Conservation (phyloP, 2,797 vertebrate species). For the Leptoclinus maculatus region DNA sequence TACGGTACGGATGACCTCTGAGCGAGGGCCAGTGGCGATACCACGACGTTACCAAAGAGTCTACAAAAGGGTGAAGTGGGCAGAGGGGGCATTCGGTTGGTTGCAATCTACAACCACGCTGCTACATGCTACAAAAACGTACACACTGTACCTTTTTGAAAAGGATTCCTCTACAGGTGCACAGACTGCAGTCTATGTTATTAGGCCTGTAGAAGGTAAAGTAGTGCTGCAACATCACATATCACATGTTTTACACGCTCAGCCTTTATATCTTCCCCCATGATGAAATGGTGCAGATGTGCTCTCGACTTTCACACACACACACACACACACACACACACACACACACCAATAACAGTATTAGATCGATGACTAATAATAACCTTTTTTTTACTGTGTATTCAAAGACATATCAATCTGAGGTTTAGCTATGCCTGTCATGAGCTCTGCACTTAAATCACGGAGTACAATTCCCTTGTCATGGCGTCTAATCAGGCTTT, state of each 20-base stretch:
- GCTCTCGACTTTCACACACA: background rate
- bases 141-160: too few relatives aligned
- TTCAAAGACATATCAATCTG: conserved; percentile 33
- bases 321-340: too few relatives aligned
- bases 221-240: background rate
- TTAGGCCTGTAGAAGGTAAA: background rate
- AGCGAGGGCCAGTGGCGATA: too few relatives aligned
- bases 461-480: conserved; percentile 20
- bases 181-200: too few relatives aligned
- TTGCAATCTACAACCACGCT: too few relatives aligned
- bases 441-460: conserved; percentile 23
- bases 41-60: too few relatives aligned
- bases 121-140: too few relatives aligned
- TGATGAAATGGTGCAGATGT: conserved; percentile 11
- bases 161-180: too few relatives aligned
- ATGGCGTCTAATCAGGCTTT: conserved; percentile 8
- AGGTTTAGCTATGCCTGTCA: conserved; percentile 4
- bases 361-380: conserved; percentile 38
- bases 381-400: background rate
- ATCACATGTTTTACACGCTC: background rate
- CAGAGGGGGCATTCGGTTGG: too few relatives aligned
- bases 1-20: too few relatives aligned
- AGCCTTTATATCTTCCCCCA: background rate
- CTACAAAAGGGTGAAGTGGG: too few relatives aligned
- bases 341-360: background rate